Evolutionary conservation across 2,888 invertebrate species (phyloP).

Genomic region (Lasiommata megera): DNA sequence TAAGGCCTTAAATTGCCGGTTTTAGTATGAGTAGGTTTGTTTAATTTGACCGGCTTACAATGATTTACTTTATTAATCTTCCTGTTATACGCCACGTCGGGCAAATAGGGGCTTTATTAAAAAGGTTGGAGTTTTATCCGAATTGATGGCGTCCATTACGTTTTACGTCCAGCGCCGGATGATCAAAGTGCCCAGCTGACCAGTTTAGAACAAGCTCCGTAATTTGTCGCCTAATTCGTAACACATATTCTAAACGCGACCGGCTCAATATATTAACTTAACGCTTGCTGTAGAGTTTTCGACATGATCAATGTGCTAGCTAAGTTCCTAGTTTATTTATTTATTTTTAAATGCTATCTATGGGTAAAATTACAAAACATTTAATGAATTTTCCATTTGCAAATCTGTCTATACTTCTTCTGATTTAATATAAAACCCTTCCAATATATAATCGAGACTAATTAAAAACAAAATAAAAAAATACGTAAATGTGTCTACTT

Average conservation of each 20-base stretch:
- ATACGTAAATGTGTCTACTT: too few species aligned
- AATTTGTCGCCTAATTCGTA: constrained; percentile 30
- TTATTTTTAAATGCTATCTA: not conserved
- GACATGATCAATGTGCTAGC: not conserved
- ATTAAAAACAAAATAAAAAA: too few species aligned
- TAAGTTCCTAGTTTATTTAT: not conserved
- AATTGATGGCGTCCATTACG: constrained; percentile 33
- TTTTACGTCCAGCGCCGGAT: constrained; percentile 31
- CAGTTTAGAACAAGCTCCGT: constrained; percentile 30
- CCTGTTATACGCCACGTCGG: constrained; percentile 30
- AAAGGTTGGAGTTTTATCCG: constrained; percentile 34
- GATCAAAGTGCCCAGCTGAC: constrained; percentile 31
- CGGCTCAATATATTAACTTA: constrained; percentile 17
- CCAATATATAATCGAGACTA: too few species aligned
- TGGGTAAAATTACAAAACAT: too few species aligned
- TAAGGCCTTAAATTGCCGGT: constrained; percentile 40
- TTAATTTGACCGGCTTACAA: constrained; percentile 35
- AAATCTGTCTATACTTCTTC: too few species aligned
- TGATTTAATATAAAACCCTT: too few species aligned
- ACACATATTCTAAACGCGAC: constrained; percentile 16
- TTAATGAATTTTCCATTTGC: too few species aligned
- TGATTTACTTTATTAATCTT: constrained; percentile 36
- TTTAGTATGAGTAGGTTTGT: constrained; percentile 31
- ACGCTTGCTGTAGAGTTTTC: not conserved
- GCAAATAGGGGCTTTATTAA: constrained; percentile 35